phyloP scores from a whole-genome alignment of 2,113 vertebrate genomes.

The Pantherophis guttatus region DNA sequence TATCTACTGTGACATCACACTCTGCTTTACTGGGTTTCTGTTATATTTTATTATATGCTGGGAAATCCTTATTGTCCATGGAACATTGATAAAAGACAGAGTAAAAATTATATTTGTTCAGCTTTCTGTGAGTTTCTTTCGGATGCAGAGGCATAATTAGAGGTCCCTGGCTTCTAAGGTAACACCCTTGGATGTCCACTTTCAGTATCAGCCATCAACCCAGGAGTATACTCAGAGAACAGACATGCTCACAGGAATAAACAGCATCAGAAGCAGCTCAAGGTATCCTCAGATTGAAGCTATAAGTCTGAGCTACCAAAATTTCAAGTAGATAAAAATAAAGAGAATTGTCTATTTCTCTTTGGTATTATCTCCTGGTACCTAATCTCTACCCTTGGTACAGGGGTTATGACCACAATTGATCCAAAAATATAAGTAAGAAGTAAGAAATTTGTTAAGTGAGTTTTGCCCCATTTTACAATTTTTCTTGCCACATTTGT shows the following conservation, averaged over 20 bases:
- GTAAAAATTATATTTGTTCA: not conserved
- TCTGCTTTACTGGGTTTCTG: constrained; percentile 41
- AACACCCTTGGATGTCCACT: not conserved
- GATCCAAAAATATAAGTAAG: not conserved
- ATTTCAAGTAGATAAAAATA: not conserved
- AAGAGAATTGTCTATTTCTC: not conserved
- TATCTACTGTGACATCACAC: constrained; percentile 26
- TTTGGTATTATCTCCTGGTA: not conserved
- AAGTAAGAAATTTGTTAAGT: not conserved
- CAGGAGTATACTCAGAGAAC: not conserved
- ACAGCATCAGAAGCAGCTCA: not conserved
- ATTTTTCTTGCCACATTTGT: not conserved
- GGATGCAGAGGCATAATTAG: not conserved
- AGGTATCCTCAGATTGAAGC: not conserved
- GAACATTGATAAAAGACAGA: not conserved
- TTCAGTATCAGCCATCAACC: not conserved
- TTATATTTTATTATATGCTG: not conserved
- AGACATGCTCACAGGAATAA: not conserved
- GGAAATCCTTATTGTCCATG: not conserved
- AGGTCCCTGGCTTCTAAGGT: not conserved
- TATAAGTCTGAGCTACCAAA: not conserved
- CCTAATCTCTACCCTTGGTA: not conserved
- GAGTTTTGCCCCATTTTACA: not conserved
- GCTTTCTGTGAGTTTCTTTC: not conserved
- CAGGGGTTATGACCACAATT: not conserved